Evolutionary conservation across 2,888 invertebrate genomes (phyloP), one percentile per base, ranked within the genome.

Genomic region (Chaetogeoica ovagalla): DNA sequence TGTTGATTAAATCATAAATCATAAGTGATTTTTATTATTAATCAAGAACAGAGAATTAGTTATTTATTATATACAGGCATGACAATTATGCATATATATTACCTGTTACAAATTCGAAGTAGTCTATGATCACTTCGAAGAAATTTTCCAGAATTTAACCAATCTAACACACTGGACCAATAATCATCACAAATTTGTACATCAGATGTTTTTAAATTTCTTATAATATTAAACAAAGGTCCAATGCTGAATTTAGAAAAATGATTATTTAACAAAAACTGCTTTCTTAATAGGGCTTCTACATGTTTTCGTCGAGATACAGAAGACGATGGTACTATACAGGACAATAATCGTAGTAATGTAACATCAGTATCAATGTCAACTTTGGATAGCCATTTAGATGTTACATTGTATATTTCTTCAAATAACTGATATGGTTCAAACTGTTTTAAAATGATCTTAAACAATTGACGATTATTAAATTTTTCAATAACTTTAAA

Each of bases 401-500:
- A 57, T 43, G 79, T 79, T 9, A 71, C 43, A 2, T 63, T 37
- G 30, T 79, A 9, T 63, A 79, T 79, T 65, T 79, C 79, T 9
- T 79, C 79, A 71, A 79, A 79, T 71, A 79, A 65, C n/a, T 79
- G 62, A 63, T 79, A 71, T 43, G 71, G 79, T 71, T 79, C 79
- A 23, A 23, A 71, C 43, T 79, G 79, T 43, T 79, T 79, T 23
- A 79, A 9, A 1, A 79, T 79, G 71, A 79, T 55, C 79, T 79
- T n/a, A 30, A 79, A 70, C n/a, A 70, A 62, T 55, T 21, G 15
- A 39, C 37, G 37, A 21, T 17, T 11, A 55, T 37, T 37, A 4
- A 30, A 57, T 23, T 55, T 63, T 15, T 21, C 43, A 39, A 21
- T 43, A 11, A 60, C 11, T 73, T 55, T 69, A 69, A 13, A 23